Conservation (phyloP, 1,140 invertebrate genomes). For the Trachelipus rathkii region DNA sequence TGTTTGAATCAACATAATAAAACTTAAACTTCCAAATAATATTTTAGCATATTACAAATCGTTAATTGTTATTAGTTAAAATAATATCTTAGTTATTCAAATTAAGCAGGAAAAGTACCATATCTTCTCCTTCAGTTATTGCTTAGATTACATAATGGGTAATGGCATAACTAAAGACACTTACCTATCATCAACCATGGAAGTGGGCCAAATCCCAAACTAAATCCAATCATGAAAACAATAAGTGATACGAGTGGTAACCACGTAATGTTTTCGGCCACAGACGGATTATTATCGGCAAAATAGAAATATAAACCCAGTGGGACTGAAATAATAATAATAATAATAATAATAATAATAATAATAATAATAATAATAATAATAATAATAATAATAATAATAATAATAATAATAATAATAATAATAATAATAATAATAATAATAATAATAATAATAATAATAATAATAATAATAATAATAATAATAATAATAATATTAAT, state of each 20-base stretch:
- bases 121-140: not conserved
- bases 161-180: not conserved
- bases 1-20: too few species aligned
- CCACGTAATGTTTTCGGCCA: conserved; percentile 56
- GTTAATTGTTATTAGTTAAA: not conserved
- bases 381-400: not conserved
- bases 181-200: conserved; percentile 68
- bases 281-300: conserved; percentile 38
- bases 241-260: conserved; percentile 68
- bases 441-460: not conserved
- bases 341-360: not conserved
- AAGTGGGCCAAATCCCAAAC: conserved; percentile 70
- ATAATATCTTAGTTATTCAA: not conserved
- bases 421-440: not conserved
- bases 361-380: conserved; percentile 28
- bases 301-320: conserved; percentile 47
- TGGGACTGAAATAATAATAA: conserved; percentile 32
- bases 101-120: not conserved
- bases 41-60: not conserved
- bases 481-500: conserved; percentile 1
- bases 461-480: conserved; percentile 3
- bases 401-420: conserved; percentile 19
- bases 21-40: too few species aligned
- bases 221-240: conserved; percentile 71
- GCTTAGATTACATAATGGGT: not conserved